Evolutionary conservation across 35 echinoderm and acorn worm genomes (phyloP).

Genomic region (Strongylocentrotus purpuratus): DNA sequence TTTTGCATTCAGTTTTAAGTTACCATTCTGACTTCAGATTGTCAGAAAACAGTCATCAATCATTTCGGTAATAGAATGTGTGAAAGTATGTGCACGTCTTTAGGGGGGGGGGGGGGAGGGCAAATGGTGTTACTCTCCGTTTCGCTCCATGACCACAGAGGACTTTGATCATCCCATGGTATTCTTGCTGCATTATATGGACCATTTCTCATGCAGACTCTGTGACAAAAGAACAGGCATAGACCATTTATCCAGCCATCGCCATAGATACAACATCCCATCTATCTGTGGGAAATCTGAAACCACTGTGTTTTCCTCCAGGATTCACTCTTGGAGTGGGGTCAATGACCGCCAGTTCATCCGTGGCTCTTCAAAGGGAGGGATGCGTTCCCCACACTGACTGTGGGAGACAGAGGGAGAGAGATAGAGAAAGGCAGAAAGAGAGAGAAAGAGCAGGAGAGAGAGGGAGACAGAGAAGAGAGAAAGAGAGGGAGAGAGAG

Average conservation of each 20-base stretch:
- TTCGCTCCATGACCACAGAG: background rate
- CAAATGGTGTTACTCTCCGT: background rate
- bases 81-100: background rate
- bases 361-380: background rate
- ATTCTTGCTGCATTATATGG: background rate
- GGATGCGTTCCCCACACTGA: background rate
- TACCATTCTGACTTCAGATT: background rate
- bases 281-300: slow-evolving; percentile 10
- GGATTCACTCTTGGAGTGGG: background rate
- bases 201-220: background rate
- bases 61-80: background rate
- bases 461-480: too few species aligned
- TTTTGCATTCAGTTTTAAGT: background rate
- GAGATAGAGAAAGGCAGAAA: background rate
- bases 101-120: background rate
- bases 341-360: slow-evolving; percentile 8
- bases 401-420: background rate
- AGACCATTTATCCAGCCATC: background rate
- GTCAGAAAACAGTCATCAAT: background rate
- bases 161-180: background rate
- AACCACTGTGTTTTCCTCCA: background rate
- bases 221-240: background rate
- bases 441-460: background rate
- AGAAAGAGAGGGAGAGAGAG: too few species aligned
- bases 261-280: background rate